A percentile compares a stretch with the other conserved stretches of the same genome.
Conservation (phyloP, 1,140 invertebrate species). For the Drosophila simulans region DNA sequence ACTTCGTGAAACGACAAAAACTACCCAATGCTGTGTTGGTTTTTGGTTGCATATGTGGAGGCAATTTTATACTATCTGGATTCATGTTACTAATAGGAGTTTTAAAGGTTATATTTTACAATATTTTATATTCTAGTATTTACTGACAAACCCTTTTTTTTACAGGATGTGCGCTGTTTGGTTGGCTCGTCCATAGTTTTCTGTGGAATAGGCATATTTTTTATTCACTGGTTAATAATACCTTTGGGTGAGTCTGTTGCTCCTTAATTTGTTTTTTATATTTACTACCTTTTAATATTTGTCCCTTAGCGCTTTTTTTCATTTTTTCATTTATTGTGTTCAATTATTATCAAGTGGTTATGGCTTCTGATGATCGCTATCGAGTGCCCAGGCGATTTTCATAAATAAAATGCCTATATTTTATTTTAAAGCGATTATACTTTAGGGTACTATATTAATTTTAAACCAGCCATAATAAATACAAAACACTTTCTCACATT, state of each 20-base stretch:
- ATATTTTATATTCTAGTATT: no score
- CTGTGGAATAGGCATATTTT: constrained; percentile 8
- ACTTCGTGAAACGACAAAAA: neutral
- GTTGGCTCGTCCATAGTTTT: constrained; percentile 12
- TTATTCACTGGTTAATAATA: constrained; percentile 27
- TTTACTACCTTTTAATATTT: neutral
- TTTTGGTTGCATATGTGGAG: constrained; percentile 5
- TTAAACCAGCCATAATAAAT: neutral
- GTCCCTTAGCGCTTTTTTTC: constrained; percentile 7
- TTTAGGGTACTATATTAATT: neutral
- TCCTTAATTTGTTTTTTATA: neutral
- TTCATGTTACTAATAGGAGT: neutral
- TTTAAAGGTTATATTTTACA: neutral
- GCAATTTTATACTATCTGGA: constrained; percentile 3
- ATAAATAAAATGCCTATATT: neutral
- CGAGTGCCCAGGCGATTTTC: neutral
- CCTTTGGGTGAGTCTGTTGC: constrained; percentile 1
- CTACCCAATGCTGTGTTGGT: neutral
- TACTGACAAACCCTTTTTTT: neutral
- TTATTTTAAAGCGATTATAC: neutral
- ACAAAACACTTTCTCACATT: neutral
- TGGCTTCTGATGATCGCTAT: constrained; percentile 24
- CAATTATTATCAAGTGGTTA: constrained; percentile 27
- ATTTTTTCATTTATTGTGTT: constrained; percentile 17
- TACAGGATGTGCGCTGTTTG: neutral